A percentile compares a stretch with the other conserved stretches of the same genome.
Conservation (phyloP, 2,797 vertebrate species). For the Pseudotriccus pelzelni region DNA sequence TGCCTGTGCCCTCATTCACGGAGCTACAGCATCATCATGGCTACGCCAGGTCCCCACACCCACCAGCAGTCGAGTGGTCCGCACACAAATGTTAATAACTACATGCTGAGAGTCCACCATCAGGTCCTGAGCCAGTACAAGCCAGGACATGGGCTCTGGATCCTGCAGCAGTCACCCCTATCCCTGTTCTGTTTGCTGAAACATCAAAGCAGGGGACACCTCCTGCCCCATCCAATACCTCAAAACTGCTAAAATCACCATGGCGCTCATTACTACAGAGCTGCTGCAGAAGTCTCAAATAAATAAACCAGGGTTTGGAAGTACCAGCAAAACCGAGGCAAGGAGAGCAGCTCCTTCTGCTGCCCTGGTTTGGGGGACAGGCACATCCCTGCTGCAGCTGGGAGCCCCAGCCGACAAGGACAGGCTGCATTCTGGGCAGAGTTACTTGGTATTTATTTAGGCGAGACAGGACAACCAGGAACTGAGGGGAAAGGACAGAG, state of each 20-base stretch:
- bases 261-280: not conserved
- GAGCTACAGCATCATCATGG: not conserved
- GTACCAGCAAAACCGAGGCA: not conserved
- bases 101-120: not conserved
- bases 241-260: not conserved
- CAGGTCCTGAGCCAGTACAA: not conserved
- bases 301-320: not conserved
- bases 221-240: not conserved
- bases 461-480: not conserved
- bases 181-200: not conserved
- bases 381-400: not conserved
- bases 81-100: not conserved
- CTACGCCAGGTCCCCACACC: not conserved
- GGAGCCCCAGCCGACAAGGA: rapidly evolving
- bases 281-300: not conserved
- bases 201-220: not conserved
- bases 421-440: not conserved
- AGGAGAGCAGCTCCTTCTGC: not conserved
- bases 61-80: rapidly evolving
- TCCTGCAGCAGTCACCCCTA: not conserved
- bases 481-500: not conserved
- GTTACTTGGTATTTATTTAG: not conserved
- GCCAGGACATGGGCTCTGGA: not conserved
- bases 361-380: not conserved
- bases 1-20: not conserved